Evolutionary conservation across 2,113 vertebrate species (phyloP).

Genomic region (Spizaetus ornatus): DNA sequence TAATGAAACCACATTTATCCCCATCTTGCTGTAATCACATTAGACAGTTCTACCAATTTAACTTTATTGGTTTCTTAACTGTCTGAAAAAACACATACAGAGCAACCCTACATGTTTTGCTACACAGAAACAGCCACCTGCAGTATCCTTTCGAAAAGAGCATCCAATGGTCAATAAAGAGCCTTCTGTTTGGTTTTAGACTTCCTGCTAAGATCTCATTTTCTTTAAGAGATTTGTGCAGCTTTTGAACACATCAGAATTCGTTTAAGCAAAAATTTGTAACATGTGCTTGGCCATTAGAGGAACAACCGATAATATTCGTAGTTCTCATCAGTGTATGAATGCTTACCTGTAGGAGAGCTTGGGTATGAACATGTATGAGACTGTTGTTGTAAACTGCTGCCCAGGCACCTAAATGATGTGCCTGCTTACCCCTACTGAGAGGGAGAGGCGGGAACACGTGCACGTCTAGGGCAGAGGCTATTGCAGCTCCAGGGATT

Average conservation of each 20-base stretch:
- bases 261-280: background rate
- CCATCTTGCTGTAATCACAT: conserved; percentile 42
- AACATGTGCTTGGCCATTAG: background rate
- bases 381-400: background rate
- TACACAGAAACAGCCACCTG: conserved; percentile 5
- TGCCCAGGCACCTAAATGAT: background rate
- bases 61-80: conserved; percentile 21
- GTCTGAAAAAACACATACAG: background rate
- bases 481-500: background rate
- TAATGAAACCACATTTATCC: conserved; percentile 31
- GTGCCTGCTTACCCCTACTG: background rate
- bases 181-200: background rate
- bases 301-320: accelerated
- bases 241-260: background rate
- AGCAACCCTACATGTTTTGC: background rate
- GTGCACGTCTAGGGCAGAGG: background rate
- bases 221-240: background rate
- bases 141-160: background rate
- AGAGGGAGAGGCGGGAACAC: accelerated
- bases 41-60: conserved; percentile 38
- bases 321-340: accelerated
- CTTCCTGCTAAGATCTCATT: conserved; percentile 34
- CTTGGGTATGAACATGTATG: accelerated
- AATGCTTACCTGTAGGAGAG: background rate
- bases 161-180: background rate